Base-by-base conservation (phyloP, 2,113 vertebrate species). In the Zeus faber region DNA sequence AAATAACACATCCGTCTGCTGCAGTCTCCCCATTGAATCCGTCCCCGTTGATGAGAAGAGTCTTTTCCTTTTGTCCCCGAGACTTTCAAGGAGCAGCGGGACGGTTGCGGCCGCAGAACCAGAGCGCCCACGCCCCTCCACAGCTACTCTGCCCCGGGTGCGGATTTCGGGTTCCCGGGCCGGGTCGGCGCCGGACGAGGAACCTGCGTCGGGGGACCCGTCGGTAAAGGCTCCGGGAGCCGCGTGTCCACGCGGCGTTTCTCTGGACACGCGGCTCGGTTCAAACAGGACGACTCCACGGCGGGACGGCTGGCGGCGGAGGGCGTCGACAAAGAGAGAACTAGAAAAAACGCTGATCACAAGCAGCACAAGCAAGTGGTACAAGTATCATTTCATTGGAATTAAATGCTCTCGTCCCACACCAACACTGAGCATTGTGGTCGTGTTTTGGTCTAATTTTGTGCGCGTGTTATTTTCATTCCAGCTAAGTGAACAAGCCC, bases 321-420 rank as follows among this genome's bases (percentile, higher is more conserved):
- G 78, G 93, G 92, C 59, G 87, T 92, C 1, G 88, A 94, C 29
- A 91, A 93, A 85, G 91, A 91, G 33, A 87, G 92, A 67, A 91
- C 88, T 54, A 68, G 84, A 46, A 95, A 92, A 84, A 58, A 87
- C 6, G 81, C 79, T 0, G 83, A 88, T 25, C 55, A 71, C 54
- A 94, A 91, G 64, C 91, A 91, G 2, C 90, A 95, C 70, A 94
- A 92, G 27, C 95, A 98, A 85, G 88, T 81, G 93, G 94, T 98
- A 86, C n/a, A n/a, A n/a, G n/a, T n/a, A n/a, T n/a, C n/a, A n/a
- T 46, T 23, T 24, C 14, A 23, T 14, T 24, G 21, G 13, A 24
- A 23, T 11, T n/a, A n/a, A n/a, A n/a, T n/a, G n/a, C n/a, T n/a
- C n/a, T n/a, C n/a, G n/a, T n/a, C n/a, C n/a, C n/a, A n/a, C n/a